A percentile compares a stretch with the other conserved stretches of the same genome.
Conservation (phyloP, 2,113 vertebrate genomes). For the Gracilinanus agilis region DNA sequence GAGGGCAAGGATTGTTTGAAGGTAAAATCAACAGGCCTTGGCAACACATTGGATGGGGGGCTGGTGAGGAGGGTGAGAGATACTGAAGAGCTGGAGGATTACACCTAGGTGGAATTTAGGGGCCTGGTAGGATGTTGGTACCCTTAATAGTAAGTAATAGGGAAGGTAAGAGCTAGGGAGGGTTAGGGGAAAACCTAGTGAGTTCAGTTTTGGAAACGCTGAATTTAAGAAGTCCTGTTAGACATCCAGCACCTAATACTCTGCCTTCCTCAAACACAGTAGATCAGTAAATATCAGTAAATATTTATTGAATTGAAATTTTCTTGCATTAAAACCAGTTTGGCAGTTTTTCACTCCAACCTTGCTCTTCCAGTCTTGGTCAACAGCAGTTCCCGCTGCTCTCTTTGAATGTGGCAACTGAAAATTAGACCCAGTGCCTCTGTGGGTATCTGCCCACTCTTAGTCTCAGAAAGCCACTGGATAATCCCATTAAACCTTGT, state of each 20-base stretch:
- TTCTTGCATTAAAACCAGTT: slow-evolving; percentile 8
- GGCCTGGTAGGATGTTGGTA: background rate
- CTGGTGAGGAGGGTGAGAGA: background rate
- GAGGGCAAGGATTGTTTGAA: background rate
- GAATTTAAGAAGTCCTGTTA: background rate
- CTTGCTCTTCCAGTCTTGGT: background rate
- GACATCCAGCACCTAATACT: background rate
- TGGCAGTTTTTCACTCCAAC: background rate
- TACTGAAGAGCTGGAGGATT: background rate
- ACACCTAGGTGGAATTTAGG: background rate
- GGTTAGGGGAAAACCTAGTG: too few species aligned
- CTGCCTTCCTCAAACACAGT: background rate
- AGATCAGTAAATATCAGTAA: background rate
- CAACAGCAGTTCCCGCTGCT: background rate
- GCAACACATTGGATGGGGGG: background rate
- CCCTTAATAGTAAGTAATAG: background rate
- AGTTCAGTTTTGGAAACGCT: too few species aligned
- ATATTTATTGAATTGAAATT: background rate
- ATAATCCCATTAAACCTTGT: background rate
- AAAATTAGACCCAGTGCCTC: background rate
- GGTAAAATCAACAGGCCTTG: background rate
- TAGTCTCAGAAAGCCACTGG: background rate
- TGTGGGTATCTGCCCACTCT: background rate
- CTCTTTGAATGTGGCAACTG: background rate
- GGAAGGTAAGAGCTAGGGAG: too few species aligned